phyloP scores from a whole-genome alignment of 1,140 invertebrate genomes.

The Bombus consobrinus region DNA sequence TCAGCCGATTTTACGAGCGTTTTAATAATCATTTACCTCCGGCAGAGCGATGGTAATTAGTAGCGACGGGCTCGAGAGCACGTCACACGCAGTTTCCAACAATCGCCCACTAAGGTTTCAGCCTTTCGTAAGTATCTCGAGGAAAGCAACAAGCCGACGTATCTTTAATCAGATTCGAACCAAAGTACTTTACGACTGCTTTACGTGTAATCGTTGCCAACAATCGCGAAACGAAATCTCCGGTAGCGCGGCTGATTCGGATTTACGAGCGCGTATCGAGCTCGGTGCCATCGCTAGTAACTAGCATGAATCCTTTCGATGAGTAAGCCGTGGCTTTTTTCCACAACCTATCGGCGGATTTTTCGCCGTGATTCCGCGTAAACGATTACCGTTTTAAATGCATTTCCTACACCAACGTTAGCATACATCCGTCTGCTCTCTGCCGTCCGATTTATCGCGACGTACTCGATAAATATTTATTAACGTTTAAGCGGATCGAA shows the following conservation, averaged over 20 bases:
- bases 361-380: conserved; percentile 22
- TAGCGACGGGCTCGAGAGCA: no score
- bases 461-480: conserved; percentile 38
- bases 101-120: no score
- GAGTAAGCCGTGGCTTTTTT: not conserved
- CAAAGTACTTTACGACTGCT: no score
- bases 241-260: no score
- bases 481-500: not conserved
- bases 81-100: no score
- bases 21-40: conserved; percentile 44
- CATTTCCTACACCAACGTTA: not conserved
- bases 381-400: conserved; percentile 36
- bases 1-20: conserved; percentile 20
- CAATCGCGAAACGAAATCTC: no score
- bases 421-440: not conserved
- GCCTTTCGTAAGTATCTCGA: no score
- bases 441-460: not conserved
- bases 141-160: no score
- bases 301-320: conserved; percentile 1
- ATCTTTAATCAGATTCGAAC: no score
- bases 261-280: no score
- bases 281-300: conserved; percentile 2
- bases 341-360: not conserved
- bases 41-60: no score
- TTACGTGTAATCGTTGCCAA: no score